Percentiles rank a stretch among this genome's conserved stretches.
These are phyloP conservation scores for Ischnura elegans DNA, from an alignment of 2,888 invertebrate genomes.

Conservation along the genomic window DNA sequence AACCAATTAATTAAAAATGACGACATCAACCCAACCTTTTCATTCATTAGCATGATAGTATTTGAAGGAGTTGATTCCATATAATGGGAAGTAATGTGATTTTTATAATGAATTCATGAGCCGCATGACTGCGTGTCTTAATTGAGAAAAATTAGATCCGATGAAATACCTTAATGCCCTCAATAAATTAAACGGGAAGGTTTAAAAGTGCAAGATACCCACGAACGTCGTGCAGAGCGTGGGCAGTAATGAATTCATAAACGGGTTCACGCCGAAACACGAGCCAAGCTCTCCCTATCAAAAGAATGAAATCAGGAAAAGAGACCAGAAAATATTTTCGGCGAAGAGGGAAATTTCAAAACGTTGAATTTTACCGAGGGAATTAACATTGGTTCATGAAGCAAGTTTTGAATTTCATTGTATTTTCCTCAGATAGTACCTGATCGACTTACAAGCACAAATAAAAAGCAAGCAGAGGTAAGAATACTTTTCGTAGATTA, in stretches of 20 bases:
- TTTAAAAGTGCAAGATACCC: not conserved
- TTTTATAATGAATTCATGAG: not conserved
- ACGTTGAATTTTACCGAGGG: not conserved
- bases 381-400: too few relatives aligned
- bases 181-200: not conserved
- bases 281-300: not conserved
- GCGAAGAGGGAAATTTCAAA: not conserved
- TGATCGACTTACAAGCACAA: too few relatives aligned
- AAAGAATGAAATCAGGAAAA: not conserved
- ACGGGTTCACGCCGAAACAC: not conserved
- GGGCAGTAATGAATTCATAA: not conserved
- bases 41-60: too few relatives aligned
- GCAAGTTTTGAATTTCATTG: too few relatives aligned
- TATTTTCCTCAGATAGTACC: too few relatives aligned
- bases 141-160: slow-evolving; percentile 8
- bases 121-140: not conserved
- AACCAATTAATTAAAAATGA: too few relatives aligned
- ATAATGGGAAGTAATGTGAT: not conserved
- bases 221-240: not conserved
- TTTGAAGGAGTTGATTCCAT: too few relatives aligned
- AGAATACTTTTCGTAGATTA: too few relatives aligned
- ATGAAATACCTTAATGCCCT: not conserved
- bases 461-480: too few relatives aligned
- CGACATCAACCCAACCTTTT: too few relatives aligned
- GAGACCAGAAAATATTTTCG: not conserved